phyloP scores from a whole-genome alignment of 1,140 invertebrate species.

The Coenobita brevimanus region DNA sequence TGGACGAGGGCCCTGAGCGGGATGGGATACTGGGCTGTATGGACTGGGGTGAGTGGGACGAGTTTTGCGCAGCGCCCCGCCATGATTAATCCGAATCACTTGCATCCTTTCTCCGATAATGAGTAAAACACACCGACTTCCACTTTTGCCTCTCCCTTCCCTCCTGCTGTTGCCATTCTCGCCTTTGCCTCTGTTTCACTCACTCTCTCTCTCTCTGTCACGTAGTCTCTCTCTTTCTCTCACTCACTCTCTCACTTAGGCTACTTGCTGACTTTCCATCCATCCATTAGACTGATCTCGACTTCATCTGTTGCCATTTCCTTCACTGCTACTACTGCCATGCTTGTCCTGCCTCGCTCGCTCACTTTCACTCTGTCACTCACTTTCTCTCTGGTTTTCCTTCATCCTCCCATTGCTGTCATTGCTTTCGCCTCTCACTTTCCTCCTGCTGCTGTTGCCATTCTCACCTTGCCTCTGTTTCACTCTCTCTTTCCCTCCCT shows the following conservation, averaged over 20 bases:
- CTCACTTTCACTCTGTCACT: neutral
- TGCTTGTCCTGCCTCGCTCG: neutral
- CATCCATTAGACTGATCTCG: too few species aligned
- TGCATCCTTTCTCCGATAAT: constrained; percentile 66
- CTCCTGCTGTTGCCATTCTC: constrained; percentile 38
- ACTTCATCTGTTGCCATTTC: too few species aligned
- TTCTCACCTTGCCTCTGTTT: neutral
- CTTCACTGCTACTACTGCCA: too few species aligned
- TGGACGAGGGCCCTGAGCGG: neutral
- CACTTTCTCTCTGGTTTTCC: neutral
- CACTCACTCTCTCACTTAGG: too few species aligned
- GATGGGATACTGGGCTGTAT: neutral
- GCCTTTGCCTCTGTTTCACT: neutral
- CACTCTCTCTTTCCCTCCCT: neutral
- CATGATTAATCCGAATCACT: constrained; percentile 64
- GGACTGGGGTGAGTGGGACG: neutral
- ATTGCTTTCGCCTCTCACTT: neutral
- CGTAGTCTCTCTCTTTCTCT: neutral
- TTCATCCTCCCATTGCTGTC: neutral
- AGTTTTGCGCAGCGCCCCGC: neutral
- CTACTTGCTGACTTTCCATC: too few species aligned
- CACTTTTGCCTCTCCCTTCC: constrained; percentile 51
- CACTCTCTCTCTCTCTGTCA: too few species aligned
- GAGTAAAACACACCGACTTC: constrained; percentile 64
- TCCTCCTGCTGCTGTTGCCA: neutral